A percentile compares a stretch with the other conserved stretches of the same genome.
phyloP scores from a whole-genome alignment of 2,888 invertebrate species.

The Stenchaetothrips biformis region DNA sequence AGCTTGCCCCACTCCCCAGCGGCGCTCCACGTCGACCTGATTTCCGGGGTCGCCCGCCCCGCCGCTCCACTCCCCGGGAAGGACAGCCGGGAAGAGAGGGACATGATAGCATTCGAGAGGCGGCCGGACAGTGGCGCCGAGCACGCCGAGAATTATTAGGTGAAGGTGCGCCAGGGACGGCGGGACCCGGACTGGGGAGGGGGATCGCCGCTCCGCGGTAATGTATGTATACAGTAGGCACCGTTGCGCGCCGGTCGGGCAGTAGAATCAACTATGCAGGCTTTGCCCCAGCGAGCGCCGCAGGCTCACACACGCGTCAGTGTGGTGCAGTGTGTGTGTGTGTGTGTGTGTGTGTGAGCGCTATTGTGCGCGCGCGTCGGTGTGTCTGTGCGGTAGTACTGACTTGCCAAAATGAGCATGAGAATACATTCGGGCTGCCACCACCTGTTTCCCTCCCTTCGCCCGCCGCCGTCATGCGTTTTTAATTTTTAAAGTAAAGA shows the following conservation, averaged over 20 bases:
- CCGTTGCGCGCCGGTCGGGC: not conserved
- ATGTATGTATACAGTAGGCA: constrained; percentile 9
- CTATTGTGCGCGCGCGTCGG: not conserved
- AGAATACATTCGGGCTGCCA: not conserved
- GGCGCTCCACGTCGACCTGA: not conserved
- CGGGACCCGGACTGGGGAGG: not conserved
- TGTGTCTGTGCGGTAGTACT: not conserved
- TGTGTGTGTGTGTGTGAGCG: no score
- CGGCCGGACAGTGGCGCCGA: not conserved
- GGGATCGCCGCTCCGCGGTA: not conserved
- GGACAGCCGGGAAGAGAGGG: not conserved
- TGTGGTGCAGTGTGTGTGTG: no score
- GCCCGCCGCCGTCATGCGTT: no score
- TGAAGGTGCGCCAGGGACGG: not conserved
- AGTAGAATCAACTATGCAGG: constrained; percentile 14
- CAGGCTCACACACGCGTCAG: no score
- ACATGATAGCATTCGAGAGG: not conserved
- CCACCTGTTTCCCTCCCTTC: no score
- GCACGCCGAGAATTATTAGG: not conserved
- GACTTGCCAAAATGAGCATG: constrained; percentile 24
- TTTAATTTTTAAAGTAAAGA: no score
- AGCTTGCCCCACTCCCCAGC: not conserved
- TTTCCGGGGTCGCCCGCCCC: not conserved
- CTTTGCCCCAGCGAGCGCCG: not conserved
- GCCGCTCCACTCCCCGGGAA: not conserved